phyloP scores from a whole-genome alignment of 2,888 invertebrate species.

The Dynastes hyllus region DNA sequence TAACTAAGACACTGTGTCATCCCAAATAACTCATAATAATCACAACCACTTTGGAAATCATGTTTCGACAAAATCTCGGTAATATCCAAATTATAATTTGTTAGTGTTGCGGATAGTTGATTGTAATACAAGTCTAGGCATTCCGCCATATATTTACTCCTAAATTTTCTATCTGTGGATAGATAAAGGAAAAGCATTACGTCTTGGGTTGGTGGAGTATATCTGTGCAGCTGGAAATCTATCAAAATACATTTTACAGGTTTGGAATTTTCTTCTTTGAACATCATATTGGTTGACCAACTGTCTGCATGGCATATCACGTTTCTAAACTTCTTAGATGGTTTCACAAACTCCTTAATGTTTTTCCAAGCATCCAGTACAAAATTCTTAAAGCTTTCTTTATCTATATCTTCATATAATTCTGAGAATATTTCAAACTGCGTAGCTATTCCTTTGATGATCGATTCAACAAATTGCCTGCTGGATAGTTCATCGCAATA shows the following conservation, averaged over 20 bases:
- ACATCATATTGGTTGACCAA: constrained; percentile 72
- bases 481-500: constrained; percentile 65
- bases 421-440: constrained; percentile 56
- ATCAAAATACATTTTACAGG: constrained; percentile 59
- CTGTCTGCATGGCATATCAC: constrained; percentile 71
- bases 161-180: constrained; percentile 55
- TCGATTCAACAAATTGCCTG: constrained; percentile 63
- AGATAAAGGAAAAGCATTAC: constrained; percentile 58
- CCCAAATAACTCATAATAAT: constrained; percentile 58
- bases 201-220: constrained; percentile 61
- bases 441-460: constrained; percentile 64
- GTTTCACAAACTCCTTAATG: constrained; percentile 54
- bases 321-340: constrained; percentile 68
- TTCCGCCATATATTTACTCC: constrained; percentile 52
- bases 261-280: constrained; percentile 58
- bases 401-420: constrained; percentile 16
- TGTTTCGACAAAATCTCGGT: constrained; percentile 52
- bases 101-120: constrained; percentile 53
- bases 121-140: constrained; percentile 57
- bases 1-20: constrained; percentile 56
- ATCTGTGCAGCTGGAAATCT: constrained; percentile 60
- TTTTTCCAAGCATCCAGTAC: constrained; percentile 13
- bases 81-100: constrained; percentile 52
- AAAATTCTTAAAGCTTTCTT: constrained; percentile 23
- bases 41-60: constrained; percentile 59